Percentiles rank a stretch among this genome's conserved stretches.
phyloP scores from a whole-genome alignment of 2,113 vertebrate species.

The Oryzias woworae region DNA sequence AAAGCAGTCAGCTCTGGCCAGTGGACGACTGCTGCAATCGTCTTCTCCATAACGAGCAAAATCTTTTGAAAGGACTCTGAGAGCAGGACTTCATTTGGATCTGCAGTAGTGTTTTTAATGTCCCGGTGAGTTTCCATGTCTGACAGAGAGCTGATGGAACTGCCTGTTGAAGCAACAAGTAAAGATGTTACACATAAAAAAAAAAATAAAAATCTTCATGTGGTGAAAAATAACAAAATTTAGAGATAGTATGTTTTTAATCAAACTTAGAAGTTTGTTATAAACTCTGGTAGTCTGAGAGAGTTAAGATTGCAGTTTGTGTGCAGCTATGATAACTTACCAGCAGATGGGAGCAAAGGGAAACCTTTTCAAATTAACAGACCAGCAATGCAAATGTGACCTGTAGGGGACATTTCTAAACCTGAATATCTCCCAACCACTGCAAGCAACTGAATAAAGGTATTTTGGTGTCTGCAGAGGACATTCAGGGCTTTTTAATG shows the following conservation, averaged over 20 bases:
- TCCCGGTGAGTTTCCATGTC: constrained; percentile 55
- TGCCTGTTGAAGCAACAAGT: constrained; percentile 27
- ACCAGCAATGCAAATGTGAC: no score
- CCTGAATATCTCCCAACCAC: no score
- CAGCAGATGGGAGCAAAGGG: no score
- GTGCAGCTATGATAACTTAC: no score
- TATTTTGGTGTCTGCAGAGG: no score
- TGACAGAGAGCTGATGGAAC: constrained; percentile 57
- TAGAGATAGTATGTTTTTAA: neutral
- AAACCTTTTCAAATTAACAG: no score
- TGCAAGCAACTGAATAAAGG: no score
- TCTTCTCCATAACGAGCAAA: constrained; percentile 84
- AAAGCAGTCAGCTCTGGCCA: constrained; percentile 86
- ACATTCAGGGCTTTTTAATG: no score
- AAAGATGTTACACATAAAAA: neutral
- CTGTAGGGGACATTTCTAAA: no score
- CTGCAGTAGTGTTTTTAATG: neutral
- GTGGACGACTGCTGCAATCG: constrained; percentile 82
- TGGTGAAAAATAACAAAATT: neutral
- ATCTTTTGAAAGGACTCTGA: constrained; percentile 79
- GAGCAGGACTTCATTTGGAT: constrained; percentile 35
- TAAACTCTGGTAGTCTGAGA: no score
- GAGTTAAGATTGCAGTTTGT: no score
- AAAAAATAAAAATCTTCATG: neutral
- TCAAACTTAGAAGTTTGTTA: neutral